phyloP scores from a whole-genome alignment of 2,797 vertebrate species.

The Peromyscus melanophrys region DNA sequence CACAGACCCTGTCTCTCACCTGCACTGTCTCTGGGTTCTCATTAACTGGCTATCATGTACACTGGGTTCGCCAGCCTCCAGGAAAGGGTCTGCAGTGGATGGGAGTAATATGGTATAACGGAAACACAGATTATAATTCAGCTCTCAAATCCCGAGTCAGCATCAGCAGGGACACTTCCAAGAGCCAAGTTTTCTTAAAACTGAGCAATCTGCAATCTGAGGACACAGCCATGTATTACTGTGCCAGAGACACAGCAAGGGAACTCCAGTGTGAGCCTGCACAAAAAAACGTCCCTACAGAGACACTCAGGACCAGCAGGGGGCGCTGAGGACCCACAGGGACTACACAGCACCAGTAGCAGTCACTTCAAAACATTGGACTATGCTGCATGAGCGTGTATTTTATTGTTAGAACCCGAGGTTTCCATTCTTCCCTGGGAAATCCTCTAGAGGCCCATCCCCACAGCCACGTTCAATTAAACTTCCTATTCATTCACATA shows the following conservation, averaged over 20 bases:
- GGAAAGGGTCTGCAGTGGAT: background rate
- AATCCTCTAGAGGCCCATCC: too few relatives aligned
- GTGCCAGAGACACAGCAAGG: background rate
- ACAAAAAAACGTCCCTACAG: background rate
- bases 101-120: fast-evolving
- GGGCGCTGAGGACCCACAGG: background rate
- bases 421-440: too few relatives aligned
- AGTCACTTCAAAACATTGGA: too few relatives aligned
- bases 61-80: background rate
- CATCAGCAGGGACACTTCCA: background rate
- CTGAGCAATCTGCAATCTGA: background rate
- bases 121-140: background rate
- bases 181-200: background rate
- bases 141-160: background rate
- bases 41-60: fast-evolving
- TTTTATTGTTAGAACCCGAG: too few relatives aligned
- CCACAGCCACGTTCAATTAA: too few relatives aligned
- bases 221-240: background rate
- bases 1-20: background rate
- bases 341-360: too few relatives aligned
- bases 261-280: background rate
- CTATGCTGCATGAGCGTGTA: too few relatives aligned
- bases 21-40: background rate
- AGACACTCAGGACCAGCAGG: background rate
- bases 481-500: too few relatives aligned